Conservation (phyloP, 2,888 invertebrate species). For the Sinodicranocentrus sp. region DNA sequence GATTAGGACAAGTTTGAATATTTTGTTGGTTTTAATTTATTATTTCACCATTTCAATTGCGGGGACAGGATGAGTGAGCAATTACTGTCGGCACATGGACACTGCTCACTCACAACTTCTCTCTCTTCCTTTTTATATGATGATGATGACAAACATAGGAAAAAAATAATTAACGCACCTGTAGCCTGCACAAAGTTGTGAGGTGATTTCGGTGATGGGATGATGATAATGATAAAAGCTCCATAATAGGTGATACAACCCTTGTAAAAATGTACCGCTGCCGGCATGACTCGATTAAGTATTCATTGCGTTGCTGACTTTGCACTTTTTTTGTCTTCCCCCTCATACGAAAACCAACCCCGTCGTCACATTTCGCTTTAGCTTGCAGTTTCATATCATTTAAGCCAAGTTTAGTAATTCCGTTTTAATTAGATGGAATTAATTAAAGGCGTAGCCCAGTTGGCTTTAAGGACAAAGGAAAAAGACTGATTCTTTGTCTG, state of each 20-base stretch:
- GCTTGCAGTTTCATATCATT: slow-evolving; percentile 15
- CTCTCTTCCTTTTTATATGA: not conserved
- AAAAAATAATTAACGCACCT: slow-evolving; percentile 44
- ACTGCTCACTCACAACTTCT: not conserved
- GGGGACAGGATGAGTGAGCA: slow-evolving; percentile 41
- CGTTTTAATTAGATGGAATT: slow-evolving; percentile 54
- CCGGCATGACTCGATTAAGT: slow-evolving; percentile 44
- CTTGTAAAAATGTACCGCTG: slow-evolving; percentile 28
- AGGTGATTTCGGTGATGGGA: slow-evolving; percentile 1
- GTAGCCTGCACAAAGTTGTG: slow-evolving; percentile 6
- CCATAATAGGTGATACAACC: slow-evolving; percentile 37
- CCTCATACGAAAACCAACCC: not conserved
- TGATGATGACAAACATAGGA: not conserved
- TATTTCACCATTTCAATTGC: not conserved
- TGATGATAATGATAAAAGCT: slow-evolving; percentile 38
- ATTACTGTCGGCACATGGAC: slow-evolving; percentile 21
- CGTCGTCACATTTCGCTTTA: not conserved
- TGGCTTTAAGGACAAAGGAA: no score
- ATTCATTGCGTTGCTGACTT: slow-evolving; percentile 46
- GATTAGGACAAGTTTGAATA: slow-evolving; percentile 1
- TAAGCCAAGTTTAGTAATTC: slow-evolving; percentile 40
- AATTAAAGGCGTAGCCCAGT: slow-evolving; percentile 42
- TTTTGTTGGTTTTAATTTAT: slow-evolving; percentile 7
- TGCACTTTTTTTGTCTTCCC: slow-evolving; percentile 19
- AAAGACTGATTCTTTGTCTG: no score